A percentile compares a stretch with the other conserved stretches of the same genome.
phyloP scores from a whole-genome alignment of 1,140 invertebrate species.

The Psilanteris sp. region DNA sequence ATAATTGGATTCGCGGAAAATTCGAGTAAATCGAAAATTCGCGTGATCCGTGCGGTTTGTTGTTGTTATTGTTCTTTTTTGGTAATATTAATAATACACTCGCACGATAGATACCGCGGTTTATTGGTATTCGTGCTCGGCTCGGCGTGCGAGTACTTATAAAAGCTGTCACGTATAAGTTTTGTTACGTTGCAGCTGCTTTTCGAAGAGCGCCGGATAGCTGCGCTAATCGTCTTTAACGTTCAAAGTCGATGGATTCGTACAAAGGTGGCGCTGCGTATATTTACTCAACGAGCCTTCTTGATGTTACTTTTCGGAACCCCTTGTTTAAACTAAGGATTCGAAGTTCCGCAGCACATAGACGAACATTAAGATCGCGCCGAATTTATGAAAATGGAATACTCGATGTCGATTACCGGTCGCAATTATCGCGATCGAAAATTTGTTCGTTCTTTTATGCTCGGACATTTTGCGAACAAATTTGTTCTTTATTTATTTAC shows the following conservation, averaged over 20 bases:
- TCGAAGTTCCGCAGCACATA: not conserved
- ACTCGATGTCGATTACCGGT: too few species aligned
- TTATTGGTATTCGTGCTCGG: not conserved
- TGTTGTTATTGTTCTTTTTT: too few species aligned
- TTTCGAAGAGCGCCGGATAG: slow-evolving; percentile 42
- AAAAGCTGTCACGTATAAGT: slow-evolving; percentile 43
- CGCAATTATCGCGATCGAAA: too few species aligned
- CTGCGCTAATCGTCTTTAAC: slow-evolving; percentile 57
- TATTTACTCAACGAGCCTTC: slow-evolving; percentile 35
- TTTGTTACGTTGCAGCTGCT: slow-evolving; percentile 56
- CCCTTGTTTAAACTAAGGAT: slow-evolving; percentile 31
- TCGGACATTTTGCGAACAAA: too few species aligned
- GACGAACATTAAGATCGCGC: too few species aligned
- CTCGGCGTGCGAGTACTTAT: slow-evolving; percentile 3
- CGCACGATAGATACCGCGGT: not conserved
- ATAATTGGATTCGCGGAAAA: too few species aligned
- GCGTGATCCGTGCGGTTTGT: too few species aligned
- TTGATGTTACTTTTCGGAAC: slow-evolving; percentile 26
- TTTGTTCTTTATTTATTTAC: too few species aligned
- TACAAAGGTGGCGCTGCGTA: slow-evolving; percentile 48
- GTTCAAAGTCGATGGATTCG: slow-evolving; percentile 50
- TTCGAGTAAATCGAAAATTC: too few species aligned
- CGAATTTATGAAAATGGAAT: too few species aligned
- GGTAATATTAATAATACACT: not conserved
- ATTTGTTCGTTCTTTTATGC: too few species aligned